Percentiles rank a stretch among this genome's conserved stretches.
These are phyloP conservation scores for Ophioninae sp. DNA, from an alignment of 2,888 invertebrate genomes.

Conservation along the genomic window DNA sequence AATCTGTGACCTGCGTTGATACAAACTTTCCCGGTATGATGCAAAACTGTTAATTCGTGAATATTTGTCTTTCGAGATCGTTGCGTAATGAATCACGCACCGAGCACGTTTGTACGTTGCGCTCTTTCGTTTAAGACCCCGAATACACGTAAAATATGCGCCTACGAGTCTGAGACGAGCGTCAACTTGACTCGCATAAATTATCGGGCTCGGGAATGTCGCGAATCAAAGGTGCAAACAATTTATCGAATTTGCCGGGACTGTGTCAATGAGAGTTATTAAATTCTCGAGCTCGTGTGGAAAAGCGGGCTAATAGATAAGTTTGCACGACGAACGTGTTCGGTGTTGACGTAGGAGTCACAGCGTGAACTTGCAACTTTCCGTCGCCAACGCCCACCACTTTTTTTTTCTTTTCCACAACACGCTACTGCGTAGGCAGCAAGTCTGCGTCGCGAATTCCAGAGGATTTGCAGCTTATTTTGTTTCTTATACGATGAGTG, in stretches of 20 bases:
- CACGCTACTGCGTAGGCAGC: constrained; percentile 25
- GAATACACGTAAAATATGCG: background rate
- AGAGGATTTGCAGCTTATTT: constrained; percentile 11
- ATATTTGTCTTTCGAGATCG: constrained; percentile 41
- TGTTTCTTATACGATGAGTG: constrained; percentile 21
- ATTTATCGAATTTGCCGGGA: constrained; percentile 26
- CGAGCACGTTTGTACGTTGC: constrained; percentile 12
- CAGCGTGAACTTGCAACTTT: constrained; percentile 13
- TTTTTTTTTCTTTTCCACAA: background rate
- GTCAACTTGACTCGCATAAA: background rate
- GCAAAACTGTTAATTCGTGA: constrained; percentile 16
- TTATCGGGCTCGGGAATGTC: background rate
- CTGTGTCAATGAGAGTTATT: constrained; percentile 6
- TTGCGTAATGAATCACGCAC: constrained; percentile 36
- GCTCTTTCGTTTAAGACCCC: background rate
- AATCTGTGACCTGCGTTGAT: constrained; percentile 32
- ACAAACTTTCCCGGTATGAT: background rate
- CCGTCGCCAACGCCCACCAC: constrained; percentile 3
- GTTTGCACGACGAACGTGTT: background rate
- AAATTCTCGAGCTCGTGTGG: constrained; percentile 1
- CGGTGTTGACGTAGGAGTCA: background rate
- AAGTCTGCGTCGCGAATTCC: constrained; percentile 15
- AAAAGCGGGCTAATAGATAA: background rate
- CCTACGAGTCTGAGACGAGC: background rate
- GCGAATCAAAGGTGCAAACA: background rate